These are phyloP conservation scores for Taxidea taxus DNA, from an alignment of 2,113 vertebrate genomes.

Conservation along the genomic window DNA sequence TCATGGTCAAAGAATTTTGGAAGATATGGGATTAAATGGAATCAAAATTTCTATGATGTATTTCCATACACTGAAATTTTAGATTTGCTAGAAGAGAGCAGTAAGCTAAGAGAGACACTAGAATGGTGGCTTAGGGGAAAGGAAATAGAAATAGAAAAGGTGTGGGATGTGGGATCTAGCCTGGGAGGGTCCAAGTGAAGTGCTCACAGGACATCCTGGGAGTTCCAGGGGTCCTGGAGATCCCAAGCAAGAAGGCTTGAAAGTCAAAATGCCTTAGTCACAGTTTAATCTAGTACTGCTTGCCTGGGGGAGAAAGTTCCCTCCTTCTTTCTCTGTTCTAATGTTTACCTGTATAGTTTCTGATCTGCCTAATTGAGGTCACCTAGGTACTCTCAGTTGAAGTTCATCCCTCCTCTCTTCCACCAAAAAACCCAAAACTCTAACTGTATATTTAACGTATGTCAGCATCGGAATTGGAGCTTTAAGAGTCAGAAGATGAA, in stretches of 20 bases:
- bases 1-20: neutral
- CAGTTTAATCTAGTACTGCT: neutral
- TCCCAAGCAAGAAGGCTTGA: neutral
- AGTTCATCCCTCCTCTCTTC: neutral
- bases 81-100: neutral
- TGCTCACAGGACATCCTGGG: neutral
- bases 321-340: neutral
- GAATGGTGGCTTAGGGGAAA: neutral
- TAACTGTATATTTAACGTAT: neutral
- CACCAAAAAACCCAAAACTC: neutral
- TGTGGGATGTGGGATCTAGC: no score
- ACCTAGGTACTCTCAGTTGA: neutral
- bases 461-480: neutral
- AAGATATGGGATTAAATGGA: slow-evolving; percentile 12
- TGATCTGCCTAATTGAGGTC: neutral
- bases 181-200: neutral
- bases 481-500: neutral
- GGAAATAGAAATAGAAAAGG: neutral
- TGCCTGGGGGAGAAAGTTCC: neutral
- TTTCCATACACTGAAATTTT: neutral
- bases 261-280: neutral
- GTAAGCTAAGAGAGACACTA: neutral
- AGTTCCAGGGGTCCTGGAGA: neutral
- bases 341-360: neutral
- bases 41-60: neutral